phyloP scores from a whole-genome alignment of 1,140 invertebrate species.

The Probaryconus sp. region DNA sequence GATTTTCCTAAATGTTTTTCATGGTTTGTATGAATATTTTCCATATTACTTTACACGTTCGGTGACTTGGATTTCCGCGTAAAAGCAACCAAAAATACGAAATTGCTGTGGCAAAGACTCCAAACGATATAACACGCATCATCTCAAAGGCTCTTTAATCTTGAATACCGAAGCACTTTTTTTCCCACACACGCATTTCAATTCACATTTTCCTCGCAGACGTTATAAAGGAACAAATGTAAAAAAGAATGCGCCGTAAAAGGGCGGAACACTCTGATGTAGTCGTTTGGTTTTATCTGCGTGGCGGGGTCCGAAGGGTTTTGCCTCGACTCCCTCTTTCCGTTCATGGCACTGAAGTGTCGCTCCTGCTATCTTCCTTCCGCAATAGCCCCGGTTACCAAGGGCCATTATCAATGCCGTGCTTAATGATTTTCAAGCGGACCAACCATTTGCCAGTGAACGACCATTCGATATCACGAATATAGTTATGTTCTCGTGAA shows the following conservation, averaged over 20 bases:
- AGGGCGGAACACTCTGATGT: constrained; percentile 66
- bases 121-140: constrained; percentile 56
- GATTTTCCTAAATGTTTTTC: not conserved
- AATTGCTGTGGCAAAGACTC: constrained; percentile 35
- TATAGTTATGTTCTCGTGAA: constrained; percentile 13
- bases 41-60: too few relatives aligned
- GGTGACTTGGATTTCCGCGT: constrained; percentile 7
- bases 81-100: constrained; percentile 41
- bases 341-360: constrained; percentile 60
- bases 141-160: constrained; percentile 61
- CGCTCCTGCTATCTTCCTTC: constrained; percentile 59
- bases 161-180: constrained; percentile 53
- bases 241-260: constrained; percentile 69
- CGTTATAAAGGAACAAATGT: constrained; percentile 58
- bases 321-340: constrained; percentile 54
- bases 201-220: constrained; percentile 52
- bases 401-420: constrained; percentile 65
- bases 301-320: constrained; percentile 52
- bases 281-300: constrained; percentile 68
- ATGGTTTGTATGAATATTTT: too few relatives aligned
- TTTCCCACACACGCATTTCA: constrained; percentile 51
- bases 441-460: constrained; percentile 52
- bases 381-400: constrained; percentile 40
- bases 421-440: constrained; percentile 72
- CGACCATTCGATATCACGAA: constrained; percentile 44